Base-by-base conservation (phyloP, 2,888 invertebrate genomes). In the Pandemis corylana region DNA sequence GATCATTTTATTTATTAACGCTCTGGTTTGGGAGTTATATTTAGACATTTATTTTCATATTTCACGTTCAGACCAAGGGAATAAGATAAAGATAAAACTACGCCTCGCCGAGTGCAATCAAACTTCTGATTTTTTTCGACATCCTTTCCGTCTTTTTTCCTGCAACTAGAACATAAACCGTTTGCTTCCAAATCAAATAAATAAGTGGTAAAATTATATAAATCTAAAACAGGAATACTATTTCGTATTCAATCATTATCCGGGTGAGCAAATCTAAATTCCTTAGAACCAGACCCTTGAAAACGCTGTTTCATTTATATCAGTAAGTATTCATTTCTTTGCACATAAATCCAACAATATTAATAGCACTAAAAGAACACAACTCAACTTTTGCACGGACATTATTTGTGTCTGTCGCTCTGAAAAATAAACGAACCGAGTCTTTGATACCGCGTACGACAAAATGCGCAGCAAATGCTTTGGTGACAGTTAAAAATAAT, bases 361-460 rank as follows among this genome's bases (percentile, higher is more conserved):
- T 67, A 75, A 75, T 75, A 75, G 71, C 66, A 75, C 66, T 67
- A 56, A 65, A 65, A 59, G 61, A 70, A 51, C 69, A 74, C 69
- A 71, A 75, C 42, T 75, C 75, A 75, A 75, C 66, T 71, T 75
- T 75, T 75, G 70, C 75, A 70, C 69, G 67, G 71, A 71, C 75
- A 75, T 75, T 71, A 71, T 75, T 75, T 67, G 71, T 67, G 71
- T 67, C 75, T 75, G 75, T 75, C 75, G 44, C 61, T 65, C 69
- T 69, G 65, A 20, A 77, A 80, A 75, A 77, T 0, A 77, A 76
- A 81, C 77, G 78, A 79, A 76, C 64, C 77, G 42, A 64, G 76
- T 78, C 80, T 82, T 82, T 82, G 82, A 82, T 82, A 81, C 78
- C 51, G 59, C 67, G 76, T 79, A 76, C 77, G 78, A 80, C 80